Evolutionary conservation across 2,797 vertebrate species (phyloP).

Genomic region (Crenuchus spilurus): DNA sequence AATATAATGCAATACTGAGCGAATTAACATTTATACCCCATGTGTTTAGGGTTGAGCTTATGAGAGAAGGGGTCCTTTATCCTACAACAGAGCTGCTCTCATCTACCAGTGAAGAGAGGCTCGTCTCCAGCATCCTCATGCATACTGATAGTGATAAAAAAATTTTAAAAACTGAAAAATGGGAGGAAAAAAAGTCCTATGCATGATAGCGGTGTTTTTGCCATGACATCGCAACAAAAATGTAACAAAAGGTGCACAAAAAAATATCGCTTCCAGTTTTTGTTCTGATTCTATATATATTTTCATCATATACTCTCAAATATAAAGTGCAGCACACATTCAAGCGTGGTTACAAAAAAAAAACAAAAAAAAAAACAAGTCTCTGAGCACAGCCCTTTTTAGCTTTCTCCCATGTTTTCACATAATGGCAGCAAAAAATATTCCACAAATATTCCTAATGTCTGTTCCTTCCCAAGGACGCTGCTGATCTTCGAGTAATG

Average conservation of each 20-base stretch:
- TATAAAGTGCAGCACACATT: constrained; percentile 96
- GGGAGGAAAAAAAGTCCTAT: background rate
- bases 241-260: constrained; percentile 27
- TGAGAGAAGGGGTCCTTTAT: too few species aligned
- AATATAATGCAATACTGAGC: too few species aligned
- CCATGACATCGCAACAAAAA: background rate
- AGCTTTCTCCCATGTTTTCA: background rate
- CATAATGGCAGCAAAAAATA: too few species aligned
- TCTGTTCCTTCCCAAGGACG: background rate
- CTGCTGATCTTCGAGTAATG: background rate
- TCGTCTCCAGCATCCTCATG: background rate
- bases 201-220: background rate
- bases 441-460: background rate
- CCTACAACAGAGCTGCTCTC: too few species aligned
- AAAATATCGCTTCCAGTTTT: constrained; percentile 32
- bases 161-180: background rate
- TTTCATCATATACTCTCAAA: constrained; percentile 62
- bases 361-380: constrained; percentile 76
- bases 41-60: too few species aligned
- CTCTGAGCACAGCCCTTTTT: constrained; percentile 59
- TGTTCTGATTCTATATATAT: background rate
- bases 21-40: too few species aligned
- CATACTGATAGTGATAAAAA: constrained; percentile 11
- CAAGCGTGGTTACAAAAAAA: constrained; percentile 75
- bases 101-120: background rate